Evolutionary conservation across 2,888 invertebrate genomes (phyloP).

Genomic region (Clitarchus hookeri): DNA sequence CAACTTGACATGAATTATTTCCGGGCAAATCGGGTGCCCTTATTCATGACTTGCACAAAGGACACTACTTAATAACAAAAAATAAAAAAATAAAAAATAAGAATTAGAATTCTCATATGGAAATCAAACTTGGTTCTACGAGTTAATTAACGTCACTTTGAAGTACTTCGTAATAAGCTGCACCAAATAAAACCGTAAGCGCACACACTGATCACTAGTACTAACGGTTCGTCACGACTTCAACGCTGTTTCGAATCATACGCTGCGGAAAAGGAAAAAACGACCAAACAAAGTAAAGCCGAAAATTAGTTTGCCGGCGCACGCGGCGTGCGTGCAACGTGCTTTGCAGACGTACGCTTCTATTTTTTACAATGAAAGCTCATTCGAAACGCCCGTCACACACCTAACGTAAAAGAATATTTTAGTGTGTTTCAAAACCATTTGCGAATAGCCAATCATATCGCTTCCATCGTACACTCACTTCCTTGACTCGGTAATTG

Average conservation of each 20-base stretch:
- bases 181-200: too few species aligned
- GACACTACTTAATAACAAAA: too few species aligned
- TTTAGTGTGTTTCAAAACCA: conserved; percentile 8
- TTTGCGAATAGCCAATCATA: conserved; percentile 14
- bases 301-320: neutral
- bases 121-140: too few species aligned
- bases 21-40: too few species aligned
- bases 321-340: neutral
- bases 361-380: conserved; percentile 5
- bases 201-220: too few species aligned
- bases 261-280: neutral
- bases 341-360: neutral
- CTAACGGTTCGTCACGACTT: neutral
- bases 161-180: too few species aligned
- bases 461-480: conserved; percentile 8
- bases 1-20: too few species aligned
- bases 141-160: too few species aligned
- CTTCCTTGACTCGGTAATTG: conserved; percentile 8
- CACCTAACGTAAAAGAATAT: neutral
- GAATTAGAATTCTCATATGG: too few species aligned
- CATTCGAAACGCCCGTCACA: neutral
- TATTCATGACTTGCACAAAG: too few species aligned
- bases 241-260: neutral
- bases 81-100: too few species aligned
- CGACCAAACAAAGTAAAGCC: neutral